Percentiles rank a stretch among this genome's conserved stretches.
Conservation (phyloP, 2,888 invertebrate genomes). For the Philereme transversata region DNA sequence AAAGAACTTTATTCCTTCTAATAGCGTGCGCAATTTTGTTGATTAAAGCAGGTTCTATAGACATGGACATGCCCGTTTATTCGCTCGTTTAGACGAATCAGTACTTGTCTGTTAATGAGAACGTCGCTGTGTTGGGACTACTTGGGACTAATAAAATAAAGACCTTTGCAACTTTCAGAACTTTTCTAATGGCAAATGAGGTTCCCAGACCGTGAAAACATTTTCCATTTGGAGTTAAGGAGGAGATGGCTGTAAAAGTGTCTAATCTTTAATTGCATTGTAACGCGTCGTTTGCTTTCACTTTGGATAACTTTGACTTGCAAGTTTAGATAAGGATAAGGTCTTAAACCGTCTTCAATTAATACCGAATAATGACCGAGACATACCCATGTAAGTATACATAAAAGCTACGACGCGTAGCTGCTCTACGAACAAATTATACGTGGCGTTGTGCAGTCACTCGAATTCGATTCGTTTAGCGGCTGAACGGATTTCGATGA, state of each 20-base stretch:
- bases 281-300: conserved; percentile 30
- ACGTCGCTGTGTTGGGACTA: conserved; percentile 26
- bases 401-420: too few species aligned
- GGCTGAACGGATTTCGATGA: too few species aligned
- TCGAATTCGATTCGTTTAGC: too few species aligned
- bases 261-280: conserved; percentile 34
- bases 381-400: too few species aligned
- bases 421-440: too few species aligned
- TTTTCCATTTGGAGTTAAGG: conserved; percentile 35
- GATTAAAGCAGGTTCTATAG: conserved; percentile 38
- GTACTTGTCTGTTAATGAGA: conserved; percentile 38
- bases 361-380: too few species aligned
- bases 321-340: too few species aligned
- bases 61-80: conserved; percentile 34
- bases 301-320: conserved; percentile 4
- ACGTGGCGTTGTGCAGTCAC: too few species aligned
- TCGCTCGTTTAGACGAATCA: conserved; percentile 31
- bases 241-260: conserved; percentile 31
- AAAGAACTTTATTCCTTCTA: conserved; percentile 36
- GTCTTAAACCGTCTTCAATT: too few species aligned
- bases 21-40: conserved; percentile 25
- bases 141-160: conserved; percentile 37
- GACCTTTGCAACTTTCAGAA: conserved; percentile 33
- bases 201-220: conserved; percentile 39
- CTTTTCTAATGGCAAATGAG: conserved; percentile 43